Evolutionary conservation across 2,113 vertebrate species (phyloP).

Genomic region (Zingel zingel): DNA sequence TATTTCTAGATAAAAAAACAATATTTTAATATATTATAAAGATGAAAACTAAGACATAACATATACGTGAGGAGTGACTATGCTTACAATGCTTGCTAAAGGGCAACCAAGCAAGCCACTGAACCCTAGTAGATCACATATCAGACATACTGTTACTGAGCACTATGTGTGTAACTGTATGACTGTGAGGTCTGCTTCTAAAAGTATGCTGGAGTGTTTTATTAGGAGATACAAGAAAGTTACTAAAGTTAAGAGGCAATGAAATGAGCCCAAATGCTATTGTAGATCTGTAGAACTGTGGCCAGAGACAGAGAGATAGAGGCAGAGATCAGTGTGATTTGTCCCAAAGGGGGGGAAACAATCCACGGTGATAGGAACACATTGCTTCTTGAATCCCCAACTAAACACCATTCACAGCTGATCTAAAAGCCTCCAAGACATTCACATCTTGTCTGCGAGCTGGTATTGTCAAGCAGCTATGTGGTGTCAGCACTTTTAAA

Average conservation of each 20-base stretch:
- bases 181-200: neutral
- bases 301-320: constrained; percentile 37
- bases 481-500: constrained; percentile 31
- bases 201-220: constrained; percentile 6
- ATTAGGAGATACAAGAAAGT: constrained; percentile 21
- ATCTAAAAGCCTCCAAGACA: constrained; percentile 46
- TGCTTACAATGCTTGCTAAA: constrained; percentile 1
- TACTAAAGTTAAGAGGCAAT: constrained; percentile 24
- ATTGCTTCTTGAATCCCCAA: constrained; percentile 39
- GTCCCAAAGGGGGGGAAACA: constrained; percentile 56
- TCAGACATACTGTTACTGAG: neutral
- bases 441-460: constrained; percentile 24
- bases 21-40: neutral
- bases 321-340: constrained; percentile 44
- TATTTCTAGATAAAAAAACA: neutral
- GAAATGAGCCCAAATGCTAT: constrained; percentile 42
- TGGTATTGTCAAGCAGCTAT: constrained; percentile 40
- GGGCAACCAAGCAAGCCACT: neutral
- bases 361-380: constrained; percentile 42
- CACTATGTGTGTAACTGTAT: neutral
- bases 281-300: constrained; percentile 51
- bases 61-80: neutral
- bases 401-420: constrained; percentile 52
- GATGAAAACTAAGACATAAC: neutral
- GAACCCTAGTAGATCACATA: neutral